Evolutionary conservation across 2,888 invertebrate genomes (phyloP), one percentile per base, ranked within the genome.

Genomic region (Drosophila acutilabella): DNA sequence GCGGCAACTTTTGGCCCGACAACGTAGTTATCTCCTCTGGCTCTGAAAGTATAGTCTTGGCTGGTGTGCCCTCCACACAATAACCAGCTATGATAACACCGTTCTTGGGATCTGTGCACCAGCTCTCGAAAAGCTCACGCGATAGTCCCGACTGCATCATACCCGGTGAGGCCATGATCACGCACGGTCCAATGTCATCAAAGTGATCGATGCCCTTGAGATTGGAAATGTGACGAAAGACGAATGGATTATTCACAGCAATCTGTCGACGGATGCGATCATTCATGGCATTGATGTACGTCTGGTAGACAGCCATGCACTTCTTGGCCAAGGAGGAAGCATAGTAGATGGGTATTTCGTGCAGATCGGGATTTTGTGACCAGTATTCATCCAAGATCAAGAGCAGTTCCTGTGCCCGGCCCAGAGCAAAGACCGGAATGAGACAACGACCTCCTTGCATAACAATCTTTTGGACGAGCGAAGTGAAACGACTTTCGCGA

Each of bases 271-370:
- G 95, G 80, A 99, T 99, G 90, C 96, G 96, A 89, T 99, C 98
- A 93, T 99, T 99, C 99, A 99, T 99, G 0, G 99, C 99, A 93
- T 99, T 99, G 3, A 99, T 96, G 92, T 99, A 99, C 0, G 99
- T 99, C 93, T 99, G 99, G 93, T 99, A 99, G 0, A 99, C 99
- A 62, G 98, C 97, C 99, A 99, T 99, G 91, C 99, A 99, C 92
- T 99, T 99, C 93, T 99, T 99, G 50, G 99, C 99, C 72, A 99
- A 93, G 0, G 99, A 98, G 0, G 99, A 99, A 10, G 99, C 99
- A 93, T 99, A 99, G 93, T 99, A 99, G 80, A 99, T 99, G 0
- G 99, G 99, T 85, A 99, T 97, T 92, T 99, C 99, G 83, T 99
- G 99, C 10, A 99, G 93, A 92, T 92, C 92, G 0, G 92, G 92